A percentile compares a stretch with the other conserved stretches of the same genome.
Evolutionary conservation across 1,140 invertebrate species (phyloP).

Genomic region (Marisa cornuarietis): DNA sequence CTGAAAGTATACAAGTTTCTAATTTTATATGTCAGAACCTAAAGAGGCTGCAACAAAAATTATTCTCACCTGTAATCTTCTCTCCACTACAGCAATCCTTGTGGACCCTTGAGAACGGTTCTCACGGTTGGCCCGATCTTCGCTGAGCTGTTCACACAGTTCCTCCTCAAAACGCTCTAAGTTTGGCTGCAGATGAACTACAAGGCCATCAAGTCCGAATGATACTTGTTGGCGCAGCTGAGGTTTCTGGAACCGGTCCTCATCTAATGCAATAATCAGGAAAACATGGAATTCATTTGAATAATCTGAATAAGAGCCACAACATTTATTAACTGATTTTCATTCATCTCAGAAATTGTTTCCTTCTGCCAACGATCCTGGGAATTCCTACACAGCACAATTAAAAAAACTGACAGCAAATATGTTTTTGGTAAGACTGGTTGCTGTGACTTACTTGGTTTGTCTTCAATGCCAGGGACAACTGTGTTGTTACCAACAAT

Average conservation of each 20-base stretch:
- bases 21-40: too few species aligned
- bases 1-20: too few species aligned
- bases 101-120: constrained; percentile 30
- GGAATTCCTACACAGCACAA: too few species aligned
- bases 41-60: too few species aligned
- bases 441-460: constrained; percentile 30
- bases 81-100: constrained; percentile 49
- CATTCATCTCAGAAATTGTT: too few species aligned
- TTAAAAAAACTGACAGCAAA: too few species aligned
- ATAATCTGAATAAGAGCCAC: too few species aligned
- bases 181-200: constrained; percentile 56
- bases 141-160: constrained; percentile 52
- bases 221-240: constrained; percentile 42
- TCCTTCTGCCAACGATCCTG: too few species aligned
- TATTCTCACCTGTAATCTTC: constrained; percentile 53
- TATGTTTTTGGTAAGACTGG: neutral
- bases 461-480: constrained; percentile 58
- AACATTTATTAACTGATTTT: too few species aligned
- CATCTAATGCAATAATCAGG: constrained; percentile 25
- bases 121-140: constrained; percentile 53
- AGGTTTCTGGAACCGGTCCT: constrained; percentile 58
- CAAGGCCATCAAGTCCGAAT: constrained; percentile 54
- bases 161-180: constrained; percentile 65
- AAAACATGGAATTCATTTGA: too few species aligned
- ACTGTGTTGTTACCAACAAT: constrained; percentile 56